phyloP scores from a whole-genome alignment of 1,140 invertebrate species.

The Brachionus plicatilis region DNA sequence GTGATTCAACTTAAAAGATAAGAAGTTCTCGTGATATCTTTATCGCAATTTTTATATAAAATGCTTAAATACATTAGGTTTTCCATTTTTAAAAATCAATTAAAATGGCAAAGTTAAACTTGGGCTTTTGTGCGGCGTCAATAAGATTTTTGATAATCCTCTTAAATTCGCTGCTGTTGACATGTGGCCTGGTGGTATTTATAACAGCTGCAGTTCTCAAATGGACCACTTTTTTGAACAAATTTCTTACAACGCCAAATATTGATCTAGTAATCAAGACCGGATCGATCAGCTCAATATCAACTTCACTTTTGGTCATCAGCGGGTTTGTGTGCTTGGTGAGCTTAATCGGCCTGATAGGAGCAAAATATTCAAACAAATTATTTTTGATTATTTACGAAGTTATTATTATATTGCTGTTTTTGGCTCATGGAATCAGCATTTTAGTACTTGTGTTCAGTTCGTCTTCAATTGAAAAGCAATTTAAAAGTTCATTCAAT shows the following conservation, averaged over 20 bases:
- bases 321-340: not conserved
- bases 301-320: not conserved
- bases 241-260: not conserved
- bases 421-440: constrained; percentile 18
- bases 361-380: not conserved
- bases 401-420: not conserved
- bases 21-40: not conserved
- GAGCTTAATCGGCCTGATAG: not conserved
- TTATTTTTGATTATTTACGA: constrained; percentile 17
- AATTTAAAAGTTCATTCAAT: constrained; percentile 15
- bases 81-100: not conserved
- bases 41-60: not conserved
- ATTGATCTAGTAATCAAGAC: not conserved
- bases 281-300: not conserved
- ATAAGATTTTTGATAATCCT: not conserved
- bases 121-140: not conserved
- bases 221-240: constrained; percentile 27
- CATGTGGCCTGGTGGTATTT: constrained; percentile 10
- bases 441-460: not conserved
- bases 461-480: not conserved
- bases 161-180: not conserved
- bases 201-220: constrained; percentile 17
- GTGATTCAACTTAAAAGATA: not conserved
- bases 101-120: not conserved
- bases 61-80: not conserved